These are phyloP conservation scores for Drosophila erecta DNA, from an alignment of 1,140 invertebrate genomes.

Conservation along the genomic window DNA sequence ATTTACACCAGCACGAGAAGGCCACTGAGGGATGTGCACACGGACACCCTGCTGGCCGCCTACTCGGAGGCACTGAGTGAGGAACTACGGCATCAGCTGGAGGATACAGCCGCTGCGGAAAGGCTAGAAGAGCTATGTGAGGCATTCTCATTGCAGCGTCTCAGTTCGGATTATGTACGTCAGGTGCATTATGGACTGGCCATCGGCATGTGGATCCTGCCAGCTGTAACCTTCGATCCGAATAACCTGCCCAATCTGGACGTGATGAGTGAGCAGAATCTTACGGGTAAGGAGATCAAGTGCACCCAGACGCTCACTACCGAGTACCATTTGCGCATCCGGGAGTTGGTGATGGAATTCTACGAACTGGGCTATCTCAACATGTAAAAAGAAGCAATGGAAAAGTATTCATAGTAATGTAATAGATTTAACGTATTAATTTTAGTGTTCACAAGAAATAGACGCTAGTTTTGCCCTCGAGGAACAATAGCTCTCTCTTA, in stretches of 20 bases:
- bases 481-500: slow-evolving; percentile 37
- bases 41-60: slow-evolving; percentile 66
- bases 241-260: slow-evolving; percentile 81
- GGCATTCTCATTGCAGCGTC: slow-evolving; percentile 63
- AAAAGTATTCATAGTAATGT: slow-evolving; percentile 43
- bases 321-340: slow-evolving; percentile 77
- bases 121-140: slow-evolving; percentile 49
- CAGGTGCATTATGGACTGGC: slow-evolving; percentile 79
- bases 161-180: slow-evolving; percentile 71
- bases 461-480: slow-evolving; percentile 4
- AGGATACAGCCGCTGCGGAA: slow-evolving; percentile 39
- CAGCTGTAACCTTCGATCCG: slow-evolving; percentile 80
- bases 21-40: slow-evolving; percentile 66
- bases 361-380: slow-evolving; percentile 77
- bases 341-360: slow-evolving; percentile 78
- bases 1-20: slow-evolving; percentile 80
- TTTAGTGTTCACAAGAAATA: slow-evolving; percentile 34
- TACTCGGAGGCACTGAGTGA: slow-evolving; percentile 58
- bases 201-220: slow-evolving; percentile 81
- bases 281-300: slow-evolving; percentile 73
- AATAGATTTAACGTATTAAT: slow-evolving; percentile 21
- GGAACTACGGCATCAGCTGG: slow-evolving; percentile 59
- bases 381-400: slow-evolving; percentile 4
- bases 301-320: slow-evolving; percentile 74
- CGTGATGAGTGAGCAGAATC: slow-evolving; percentile 72